Evolutionary conservation across 2,797 vertebrate species (phyloP).

Genomic region (Psittacula derbiana): DNA sequence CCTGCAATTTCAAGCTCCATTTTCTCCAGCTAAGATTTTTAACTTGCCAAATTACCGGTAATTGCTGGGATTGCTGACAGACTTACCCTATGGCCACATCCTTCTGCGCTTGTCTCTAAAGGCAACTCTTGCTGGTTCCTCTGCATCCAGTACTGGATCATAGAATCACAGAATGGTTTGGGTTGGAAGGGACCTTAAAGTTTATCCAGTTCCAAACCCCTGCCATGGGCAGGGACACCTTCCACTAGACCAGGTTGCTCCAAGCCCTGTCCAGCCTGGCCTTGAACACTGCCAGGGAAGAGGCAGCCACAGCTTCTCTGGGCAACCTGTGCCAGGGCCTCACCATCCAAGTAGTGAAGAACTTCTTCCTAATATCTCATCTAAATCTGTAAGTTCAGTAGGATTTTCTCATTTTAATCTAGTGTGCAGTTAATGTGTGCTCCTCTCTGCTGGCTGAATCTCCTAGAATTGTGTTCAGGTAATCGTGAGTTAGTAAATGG

Average conservation of each 20-base stretch:
- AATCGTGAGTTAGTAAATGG: accelerated
- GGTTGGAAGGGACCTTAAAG: not conserved
- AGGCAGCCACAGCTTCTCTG: not conserved
- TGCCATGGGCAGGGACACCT: not conserved
- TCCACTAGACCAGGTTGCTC: not conserved
- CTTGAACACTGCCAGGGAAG: not conserved
- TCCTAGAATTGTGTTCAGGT: not conserved
- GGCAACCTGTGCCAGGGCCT: not conserved
- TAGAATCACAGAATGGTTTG: not conserved
- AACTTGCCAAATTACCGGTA: not conserved
- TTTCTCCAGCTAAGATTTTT: not conserved
- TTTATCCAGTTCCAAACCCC: not conserved
- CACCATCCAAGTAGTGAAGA: not conserved
- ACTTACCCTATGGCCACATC: accelerated
- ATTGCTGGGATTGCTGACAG: not conserved
- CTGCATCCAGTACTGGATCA: not conserved
- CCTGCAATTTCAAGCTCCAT: not conserved
- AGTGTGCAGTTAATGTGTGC: too few relatives aligned
- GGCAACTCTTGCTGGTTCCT: not conserved
- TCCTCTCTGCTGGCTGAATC: not conserved
- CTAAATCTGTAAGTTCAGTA: not conserved
- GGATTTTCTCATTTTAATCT: not conserved
- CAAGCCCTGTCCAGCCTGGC: not conserved
- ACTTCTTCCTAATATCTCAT: not conserved
- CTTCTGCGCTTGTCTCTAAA: not conserved